Evolutionary conservation across 2,113 vertebrate genomes (phyloP).

Genomic region (Catharus fuscescens): DNA sequence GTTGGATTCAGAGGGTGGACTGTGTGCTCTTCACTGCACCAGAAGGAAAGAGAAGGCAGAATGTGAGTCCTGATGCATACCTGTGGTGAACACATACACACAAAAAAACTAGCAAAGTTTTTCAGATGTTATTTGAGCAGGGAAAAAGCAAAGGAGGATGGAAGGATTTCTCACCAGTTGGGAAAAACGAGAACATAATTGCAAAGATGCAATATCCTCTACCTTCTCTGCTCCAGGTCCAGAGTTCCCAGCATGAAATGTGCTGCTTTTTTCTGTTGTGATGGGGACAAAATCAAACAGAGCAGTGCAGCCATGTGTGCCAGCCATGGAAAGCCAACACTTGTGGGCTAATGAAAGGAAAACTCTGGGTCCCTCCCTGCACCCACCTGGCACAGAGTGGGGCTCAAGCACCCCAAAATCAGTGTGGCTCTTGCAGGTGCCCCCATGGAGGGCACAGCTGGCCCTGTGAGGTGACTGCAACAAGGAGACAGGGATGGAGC

Average conservation of each 20-base stretch:
- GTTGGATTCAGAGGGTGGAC: neutral
- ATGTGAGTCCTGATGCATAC: neutral
- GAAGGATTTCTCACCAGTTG: neutral
- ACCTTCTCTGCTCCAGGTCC: neutral
- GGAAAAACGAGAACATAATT: neutral
- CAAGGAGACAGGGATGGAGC: neutral
- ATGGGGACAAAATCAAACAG: neutral
- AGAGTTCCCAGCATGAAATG: neutral
- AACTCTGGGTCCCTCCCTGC: rapidly evolving
- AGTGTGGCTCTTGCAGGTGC: neutral
- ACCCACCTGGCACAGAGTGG: rapidly evolving
- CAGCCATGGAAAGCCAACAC: neutral
- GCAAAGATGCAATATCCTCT: neutral
- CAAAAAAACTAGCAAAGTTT: neutral
- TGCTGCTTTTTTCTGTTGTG: rapidly evolving
- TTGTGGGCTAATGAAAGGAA: neutral
- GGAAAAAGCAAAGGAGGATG: neutral
- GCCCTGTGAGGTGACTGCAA: rapidly evolving
- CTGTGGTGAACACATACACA: rapidly evolving
- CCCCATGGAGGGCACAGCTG: rapidly evolving
- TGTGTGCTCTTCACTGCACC: neutral
- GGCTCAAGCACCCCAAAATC: neutral
- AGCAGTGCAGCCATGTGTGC: rapidly evolving
- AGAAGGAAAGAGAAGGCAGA: neutral
- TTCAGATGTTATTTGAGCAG: neutral